Percentiles rank a stretch among this genome's conserved stretches.
Conservation (phyloP, 2,797 vertebrate species). For the Molossus molossus region DNA sequence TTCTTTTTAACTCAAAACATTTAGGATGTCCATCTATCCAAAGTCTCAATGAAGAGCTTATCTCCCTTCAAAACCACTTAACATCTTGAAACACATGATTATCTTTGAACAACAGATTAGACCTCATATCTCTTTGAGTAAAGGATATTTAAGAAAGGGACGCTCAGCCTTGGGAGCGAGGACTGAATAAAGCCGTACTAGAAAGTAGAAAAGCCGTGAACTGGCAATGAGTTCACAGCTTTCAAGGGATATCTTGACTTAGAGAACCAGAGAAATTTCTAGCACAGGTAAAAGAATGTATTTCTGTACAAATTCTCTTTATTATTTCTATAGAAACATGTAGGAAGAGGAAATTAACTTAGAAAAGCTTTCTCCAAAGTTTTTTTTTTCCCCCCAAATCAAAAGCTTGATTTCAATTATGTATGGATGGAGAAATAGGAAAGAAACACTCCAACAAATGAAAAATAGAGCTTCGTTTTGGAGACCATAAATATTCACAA, state of each 20-base stretch:
- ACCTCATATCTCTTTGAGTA: background rate
- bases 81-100: background rate
- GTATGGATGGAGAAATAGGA: background rate
- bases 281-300: background rate
- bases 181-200: background rate
- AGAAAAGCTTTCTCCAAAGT: background rate
- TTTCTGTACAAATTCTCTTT: constrained; percentile 37
- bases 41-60: background rate
- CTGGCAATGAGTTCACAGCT: background rate
- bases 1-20: constrained; percentile 12
- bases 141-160: background rate
- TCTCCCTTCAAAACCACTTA: constrained; percentile 15
- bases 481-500: constrained; percentile 11
- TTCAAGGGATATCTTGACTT: background rate
- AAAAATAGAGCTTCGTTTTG: background rate
- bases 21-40: background rate
- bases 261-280: background rate
- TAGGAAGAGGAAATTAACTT: constrained; percentile 42
- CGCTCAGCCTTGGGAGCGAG: background rate
- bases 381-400: background rate
- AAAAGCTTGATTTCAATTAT: constrained; percentile 40
- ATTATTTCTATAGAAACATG: constrained; percentile 35
- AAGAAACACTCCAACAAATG: constrained; percentile 19
- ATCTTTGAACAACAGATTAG: background rate
- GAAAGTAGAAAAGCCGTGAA: background rate